Percentiles rank a stretch among this genome's conserved stretches.
Evolutionary conservation across 2,888 invertebrate species (phyloP).

Genomic region (Dorcus parallelipipedus): DNA sequence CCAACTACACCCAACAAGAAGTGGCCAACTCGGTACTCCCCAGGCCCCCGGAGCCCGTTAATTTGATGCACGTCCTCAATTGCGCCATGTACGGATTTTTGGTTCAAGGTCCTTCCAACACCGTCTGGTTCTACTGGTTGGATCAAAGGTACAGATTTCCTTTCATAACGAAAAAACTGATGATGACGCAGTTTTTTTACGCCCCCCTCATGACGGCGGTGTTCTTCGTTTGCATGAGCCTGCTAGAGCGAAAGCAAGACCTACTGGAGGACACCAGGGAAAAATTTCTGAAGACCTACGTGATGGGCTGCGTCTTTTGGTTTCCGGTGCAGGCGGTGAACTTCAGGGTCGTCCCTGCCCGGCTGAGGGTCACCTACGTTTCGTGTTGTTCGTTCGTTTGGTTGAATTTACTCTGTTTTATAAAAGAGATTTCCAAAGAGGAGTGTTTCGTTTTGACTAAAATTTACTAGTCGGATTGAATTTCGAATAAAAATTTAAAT

Average conservation of each 20-base stretch:
- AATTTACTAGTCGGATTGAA: too few relatives aligned
- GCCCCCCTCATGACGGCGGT: constrained; percentile 67
- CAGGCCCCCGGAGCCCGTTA: too few relatives aligned
- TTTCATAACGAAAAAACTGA: constrained; percentile 62
- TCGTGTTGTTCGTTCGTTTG: too few relatives aligned
- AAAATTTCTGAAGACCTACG: constrained; percentile 68
- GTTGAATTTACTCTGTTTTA: constrained; percentile 36
- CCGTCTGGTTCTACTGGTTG: constrained; percentile 1
- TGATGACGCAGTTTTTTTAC: constrained; percentile 72
- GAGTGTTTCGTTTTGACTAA: too few relatives aligned
- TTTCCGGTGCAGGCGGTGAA: constrained; percentile 77
- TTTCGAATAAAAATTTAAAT: too few relatives aligned
- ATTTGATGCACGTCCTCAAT: too few relatives aligned
- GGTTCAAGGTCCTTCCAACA: neutral
- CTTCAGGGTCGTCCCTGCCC: constrained; percentile 68
- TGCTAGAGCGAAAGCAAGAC: constrained; percentile 69
- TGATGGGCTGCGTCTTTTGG: constrained; percentile 80
- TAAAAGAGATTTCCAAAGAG: too few relatives aligned
- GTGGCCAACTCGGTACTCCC: too few relatives aligned
- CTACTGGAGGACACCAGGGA: constrained; percentile 65
- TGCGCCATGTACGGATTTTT: neutral
- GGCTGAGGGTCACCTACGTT: constrained; percentile 61
- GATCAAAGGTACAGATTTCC: neutral
- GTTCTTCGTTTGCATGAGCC: constrained; percentile 75
- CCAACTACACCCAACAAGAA: too few relatives aligned